Evolutionary conservation across 2,797 vertebrate species (phyloP), one percentile per base, ranked within the genome.

Genomic region (Urocyon cinereoargenteus): DNA sequence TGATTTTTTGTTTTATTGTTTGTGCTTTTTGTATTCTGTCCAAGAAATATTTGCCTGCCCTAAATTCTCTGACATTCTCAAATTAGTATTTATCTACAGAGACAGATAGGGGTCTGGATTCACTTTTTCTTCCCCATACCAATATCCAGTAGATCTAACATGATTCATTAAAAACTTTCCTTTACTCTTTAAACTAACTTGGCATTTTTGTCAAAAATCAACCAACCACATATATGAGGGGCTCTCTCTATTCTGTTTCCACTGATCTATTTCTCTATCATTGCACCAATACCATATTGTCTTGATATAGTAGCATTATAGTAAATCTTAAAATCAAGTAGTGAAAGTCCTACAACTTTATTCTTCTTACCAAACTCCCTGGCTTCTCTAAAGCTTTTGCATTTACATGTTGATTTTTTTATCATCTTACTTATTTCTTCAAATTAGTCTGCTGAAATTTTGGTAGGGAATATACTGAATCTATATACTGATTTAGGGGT

Each of bases 11-110:
- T 86, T 77, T 94, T 16, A 82, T 85, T 75, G 36, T 40, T 79
- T 64, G 10, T 81, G 18, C 21, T 49, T 93, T 78, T 40, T 83
- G 57, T 14, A 55, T 82, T 94, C 26, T 91, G 51, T 66, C 15
- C 36, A 86, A 86, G 16, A 86, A 81, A 77, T 26, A 89, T 78
- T 68, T 66, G 40, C 19, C 28, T 88, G 24, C 21, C 36, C 24
- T 45, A 24, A 79, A 22, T 87, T 92, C 36, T 51, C 62, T 79
- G 22, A 81, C 64, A 93, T 85, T 87, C 16, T 88, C 21, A 72
- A 79, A 95, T 82, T 94, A 87, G 64, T 31, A 92, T 89, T 88
- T 68, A 95, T 36, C 31, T n/a, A 77, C 3, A 90, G 31, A 96
- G 66, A 94, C 15, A 64, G 21, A 55, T 18, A 78, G 18, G 18